Conservation (phyloP, 2,113 vertebrate species). For the Perca schrenkii region DNA sequence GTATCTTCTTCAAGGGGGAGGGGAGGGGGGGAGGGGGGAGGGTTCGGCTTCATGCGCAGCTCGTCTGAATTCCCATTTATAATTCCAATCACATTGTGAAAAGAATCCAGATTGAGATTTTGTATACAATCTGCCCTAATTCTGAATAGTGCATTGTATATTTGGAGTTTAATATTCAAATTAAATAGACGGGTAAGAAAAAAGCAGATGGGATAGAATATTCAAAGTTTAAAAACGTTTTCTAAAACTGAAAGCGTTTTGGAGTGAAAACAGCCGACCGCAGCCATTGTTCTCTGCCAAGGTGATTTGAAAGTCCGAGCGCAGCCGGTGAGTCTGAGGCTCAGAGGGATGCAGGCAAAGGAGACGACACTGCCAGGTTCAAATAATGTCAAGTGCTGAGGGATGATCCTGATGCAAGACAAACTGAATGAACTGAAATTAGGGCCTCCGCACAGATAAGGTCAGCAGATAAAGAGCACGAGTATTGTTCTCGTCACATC, state of each 20-base stretch:
- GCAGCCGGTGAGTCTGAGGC: slow-evolving; percentile 61
- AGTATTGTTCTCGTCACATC: slow-evolving; percentile 43
- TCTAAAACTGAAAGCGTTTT: not conserved
- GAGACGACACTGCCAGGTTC: slow-evolving; percentile 61
- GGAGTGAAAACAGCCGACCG: not conserved
- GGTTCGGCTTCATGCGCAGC: not conserved
- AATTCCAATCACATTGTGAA: not conserved
- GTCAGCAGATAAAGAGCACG: slow-evolving; percentile 66
- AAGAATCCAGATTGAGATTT: not conserved
- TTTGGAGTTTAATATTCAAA: not conserved
- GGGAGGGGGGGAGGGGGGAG: too few species aligned
- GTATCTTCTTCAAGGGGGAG: not conserved
- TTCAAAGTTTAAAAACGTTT: not conserved
- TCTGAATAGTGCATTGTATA: not conserved
- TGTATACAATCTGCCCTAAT: not conserved
- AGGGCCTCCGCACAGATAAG: slow-evolving; percentile 49
- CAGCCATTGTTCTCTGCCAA: slow-evolving; percentile 45
- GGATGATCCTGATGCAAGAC: slow-evolving; percentile 63
- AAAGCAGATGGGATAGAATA: not conserved
- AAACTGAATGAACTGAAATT: slow-evolving; percentile 57
- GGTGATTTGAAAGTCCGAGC: slow-evolving; percentile 77
- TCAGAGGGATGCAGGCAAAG: slow-evolving; percentile 41
- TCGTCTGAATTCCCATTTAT: not conserved
- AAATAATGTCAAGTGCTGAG: slow-evolving; percentile 69
- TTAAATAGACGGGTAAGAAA: not conserved